Evolutionary conservation across 2,113 vertebrate genomes (phyloP), one percentile per base, ranked within the genome.

Genomic region (Perca schrenkii): DNA sequence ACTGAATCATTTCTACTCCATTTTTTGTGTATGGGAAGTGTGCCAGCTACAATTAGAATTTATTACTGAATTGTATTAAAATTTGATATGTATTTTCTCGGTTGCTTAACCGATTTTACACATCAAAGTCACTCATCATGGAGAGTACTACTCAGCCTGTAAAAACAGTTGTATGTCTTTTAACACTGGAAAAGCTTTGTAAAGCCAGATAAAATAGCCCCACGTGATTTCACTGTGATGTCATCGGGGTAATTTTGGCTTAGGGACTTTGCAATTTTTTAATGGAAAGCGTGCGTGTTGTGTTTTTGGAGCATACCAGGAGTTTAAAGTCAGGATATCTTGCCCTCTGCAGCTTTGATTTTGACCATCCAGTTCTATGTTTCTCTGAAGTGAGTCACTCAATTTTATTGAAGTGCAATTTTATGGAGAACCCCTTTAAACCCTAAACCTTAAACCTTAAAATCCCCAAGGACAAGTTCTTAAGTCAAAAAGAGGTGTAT

Each of bases 321-420:
- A n/a, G 62, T 67, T 70, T 34, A 74, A 81, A 81, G 74, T 66
- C 74, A 58, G n/a, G 17, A 25, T 71, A 49, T 81, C 57, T 54
- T 67, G n/a, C 28, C 22, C 13, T 74, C 47, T 75, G 54, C 34
- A 25, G 66, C 79, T 77, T 53, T 69, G 17, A 74, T 71, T 83
- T 63, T 75, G 19, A 74, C 22, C 16, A 6, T 58, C 25, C 50
- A 63, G 63, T 77, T 74, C 60, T 16, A 80, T 47, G 40, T 58
- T 65, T 46, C 6, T 43, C 47, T 46, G 47, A 46, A 68, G 22
- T 53, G 31, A 66, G 47, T 47, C 15, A 25, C 28, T 12, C 31
- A 64, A 43, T 72, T 83, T 73, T 43, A 47, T 31, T 50, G 25
- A 36, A 57, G 47, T 43, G 54, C 17, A 31, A 7, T 77, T 73